Evolutionary conservation across 2,888 invertebrate species (phyloP).

Genomic region (Trypoxylon attenuatum): DNA sequence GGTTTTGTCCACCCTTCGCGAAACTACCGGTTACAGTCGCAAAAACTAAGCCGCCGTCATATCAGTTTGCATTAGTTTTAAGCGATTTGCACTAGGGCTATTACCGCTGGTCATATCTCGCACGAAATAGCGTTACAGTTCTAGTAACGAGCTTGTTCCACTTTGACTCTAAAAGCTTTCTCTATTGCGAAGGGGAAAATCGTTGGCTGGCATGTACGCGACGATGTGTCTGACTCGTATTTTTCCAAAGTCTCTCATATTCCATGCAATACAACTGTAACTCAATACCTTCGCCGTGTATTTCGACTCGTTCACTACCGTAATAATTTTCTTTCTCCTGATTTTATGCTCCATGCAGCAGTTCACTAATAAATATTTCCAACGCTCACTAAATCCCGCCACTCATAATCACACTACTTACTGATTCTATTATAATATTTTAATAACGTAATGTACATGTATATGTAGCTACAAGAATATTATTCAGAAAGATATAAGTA

Average conservation of each 20-base stretch:
- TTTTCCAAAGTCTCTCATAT: not conserved
- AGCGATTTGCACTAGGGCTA: not conserved
- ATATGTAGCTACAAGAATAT: no score
- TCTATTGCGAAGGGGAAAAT: no score
- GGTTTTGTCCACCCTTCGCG: slow-evolving; percentile 15
- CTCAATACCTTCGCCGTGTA: not conserved
- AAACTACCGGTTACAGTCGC: not conserved
- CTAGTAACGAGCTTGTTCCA: not conserved
- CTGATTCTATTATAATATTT: no score
- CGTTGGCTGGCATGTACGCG: no score
- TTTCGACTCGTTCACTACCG: not conserved
- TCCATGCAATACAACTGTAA: not conserved
- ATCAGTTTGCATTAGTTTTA: not conserved
- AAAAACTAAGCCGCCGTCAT: slow-evolving; percentile 7
- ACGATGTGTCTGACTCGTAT: not conserved
- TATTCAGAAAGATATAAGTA: no score
- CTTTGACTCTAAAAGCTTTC: not conserved
- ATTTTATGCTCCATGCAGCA: no score
- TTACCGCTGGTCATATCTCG: not conserved
- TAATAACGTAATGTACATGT: no score
- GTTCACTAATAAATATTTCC: no score
- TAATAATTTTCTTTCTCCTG: no score
- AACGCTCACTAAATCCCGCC: no score
- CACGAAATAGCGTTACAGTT: not conserved
- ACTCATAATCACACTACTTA: no score